Conservation (phyloP, 2,113 vertebrate species). For the Leiothrix lutea region DNA sequence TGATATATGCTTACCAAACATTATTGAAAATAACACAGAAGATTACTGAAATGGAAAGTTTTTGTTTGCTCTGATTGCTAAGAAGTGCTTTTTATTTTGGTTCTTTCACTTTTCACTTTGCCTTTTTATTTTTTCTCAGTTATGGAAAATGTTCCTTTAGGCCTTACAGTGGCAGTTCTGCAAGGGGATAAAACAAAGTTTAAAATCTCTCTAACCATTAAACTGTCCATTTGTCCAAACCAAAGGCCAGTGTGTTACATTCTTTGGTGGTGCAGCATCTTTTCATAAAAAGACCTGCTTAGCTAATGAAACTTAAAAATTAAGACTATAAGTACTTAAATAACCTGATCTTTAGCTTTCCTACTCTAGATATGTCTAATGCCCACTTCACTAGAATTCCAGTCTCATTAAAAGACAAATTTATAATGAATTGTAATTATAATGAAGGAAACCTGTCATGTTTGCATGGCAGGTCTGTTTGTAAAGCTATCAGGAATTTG, state of each 20-base stretch:
- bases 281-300: slow-evolving; percentile 21
- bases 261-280: background rate
- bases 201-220: background rate
- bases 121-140: background rate
- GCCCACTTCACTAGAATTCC: background rate
- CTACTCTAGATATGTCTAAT: background rate
- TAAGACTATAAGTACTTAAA: background rate
- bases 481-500: background rate
- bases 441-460: background rate
- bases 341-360: background rate
- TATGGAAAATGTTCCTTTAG: background rate
- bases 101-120: background rate
- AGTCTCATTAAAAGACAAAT: background rate
- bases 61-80: background rate
- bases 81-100: background rate
- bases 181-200: background rate
- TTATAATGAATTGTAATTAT: background rate
- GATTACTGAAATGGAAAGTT: background rate
- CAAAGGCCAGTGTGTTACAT: background rate
- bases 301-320: slow-evolving; percentile 44
- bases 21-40: background rate
- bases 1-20: background rate
- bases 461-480: background rate
- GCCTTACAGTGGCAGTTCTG: background rate
- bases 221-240: background rate